These are phyloP conservation scores for Eidolon dupreanum DNA, from an alignment of 2,797 vertebrate genomes.

Conservation along the genomic window DNA sequence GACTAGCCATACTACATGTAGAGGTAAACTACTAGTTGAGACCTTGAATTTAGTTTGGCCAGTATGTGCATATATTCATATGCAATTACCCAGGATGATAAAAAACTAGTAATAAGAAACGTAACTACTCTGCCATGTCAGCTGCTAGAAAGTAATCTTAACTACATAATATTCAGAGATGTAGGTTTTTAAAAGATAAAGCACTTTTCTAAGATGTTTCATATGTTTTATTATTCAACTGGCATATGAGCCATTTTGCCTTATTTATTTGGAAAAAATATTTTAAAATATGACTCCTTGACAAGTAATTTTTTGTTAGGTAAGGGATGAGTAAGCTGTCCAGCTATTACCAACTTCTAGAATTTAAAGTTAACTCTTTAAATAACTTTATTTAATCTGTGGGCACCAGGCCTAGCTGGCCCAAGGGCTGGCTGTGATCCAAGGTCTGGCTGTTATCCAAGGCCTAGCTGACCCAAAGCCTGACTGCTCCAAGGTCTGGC, in stretches of 20 bases:
- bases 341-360: neutral
- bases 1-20: neutral
- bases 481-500: too few relatives aligned
- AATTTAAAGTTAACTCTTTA: conserved; percentile 4
- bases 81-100: conserved; percentile 22
- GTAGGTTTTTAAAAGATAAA: neutral
- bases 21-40: conserved; percentile 38
- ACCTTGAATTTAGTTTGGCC: conserved; percentile 54
- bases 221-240: neutral
- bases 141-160: neutral
- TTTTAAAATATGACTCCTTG: neutral
- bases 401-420: too few relatives aligned
- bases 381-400: neutral
- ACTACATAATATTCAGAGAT: neutral
- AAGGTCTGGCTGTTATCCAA: too few relatives aligned
- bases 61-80: neutral
- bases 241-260: neutral
- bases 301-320: neutral
- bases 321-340: neutral
- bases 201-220: neutral
- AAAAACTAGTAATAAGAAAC: neutral
- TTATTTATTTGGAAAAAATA: neutral
- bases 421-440: too few relatives aligned
- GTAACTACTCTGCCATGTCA: neutral
- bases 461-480: too few relatives aligned